Evolutionary conservation across 2,797 vertebrate genomes (phyloP).

Genomic region (Lophius americanus): DNA sequence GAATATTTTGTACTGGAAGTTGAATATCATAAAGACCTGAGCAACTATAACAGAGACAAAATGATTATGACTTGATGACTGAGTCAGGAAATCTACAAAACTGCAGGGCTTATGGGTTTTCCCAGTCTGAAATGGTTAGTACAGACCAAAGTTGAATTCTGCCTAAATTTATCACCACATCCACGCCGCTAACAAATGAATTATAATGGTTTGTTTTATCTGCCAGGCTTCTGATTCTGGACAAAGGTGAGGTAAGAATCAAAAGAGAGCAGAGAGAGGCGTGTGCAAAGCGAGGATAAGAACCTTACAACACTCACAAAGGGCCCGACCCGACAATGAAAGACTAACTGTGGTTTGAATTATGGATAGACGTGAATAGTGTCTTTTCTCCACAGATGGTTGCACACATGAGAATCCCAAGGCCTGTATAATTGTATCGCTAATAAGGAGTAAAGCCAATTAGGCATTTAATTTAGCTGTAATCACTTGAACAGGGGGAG

Average conservation of each 20-base stretch:
- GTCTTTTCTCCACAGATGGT: conserved; percentile 95
- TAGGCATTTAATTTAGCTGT: conserved; percentile 98
- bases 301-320: conserved; percentile 86
- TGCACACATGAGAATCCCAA: conserved; percentile 93
- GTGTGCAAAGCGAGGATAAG: conserved; percentile 87
- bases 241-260: conserved; percentile 74
- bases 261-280: conserved; percentile 74
- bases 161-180: conserved; percentile 15
- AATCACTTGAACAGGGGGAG: conserved; percentile 93
- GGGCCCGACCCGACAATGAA: conserved; percentile 82
- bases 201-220: conserved; percentile 53
- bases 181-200: conserved; percentile 18
- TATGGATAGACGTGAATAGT: conserved; percentile 97
- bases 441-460: conserved; percentile 99
- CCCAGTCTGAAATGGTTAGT: too few species aligned
- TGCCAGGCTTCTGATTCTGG: conserved; percentile 47
- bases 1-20: too few species aligned
- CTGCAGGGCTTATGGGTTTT: too few species aligned
- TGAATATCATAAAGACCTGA: too few species aligned
- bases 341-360: conserved; percentile 95
- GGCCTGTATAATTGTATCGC: conserved; percentile 98
- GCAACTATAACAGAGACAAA: too few species aligned
- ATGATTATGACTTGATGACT: too few species aligned
- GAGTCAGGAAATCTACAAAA: too few species aligned
- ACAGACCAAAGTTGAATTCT: background rate